phyloP scores from a whole-genome alignment of 1,140 invertebrate genomes.

The Drosophila leontia region DNA sequence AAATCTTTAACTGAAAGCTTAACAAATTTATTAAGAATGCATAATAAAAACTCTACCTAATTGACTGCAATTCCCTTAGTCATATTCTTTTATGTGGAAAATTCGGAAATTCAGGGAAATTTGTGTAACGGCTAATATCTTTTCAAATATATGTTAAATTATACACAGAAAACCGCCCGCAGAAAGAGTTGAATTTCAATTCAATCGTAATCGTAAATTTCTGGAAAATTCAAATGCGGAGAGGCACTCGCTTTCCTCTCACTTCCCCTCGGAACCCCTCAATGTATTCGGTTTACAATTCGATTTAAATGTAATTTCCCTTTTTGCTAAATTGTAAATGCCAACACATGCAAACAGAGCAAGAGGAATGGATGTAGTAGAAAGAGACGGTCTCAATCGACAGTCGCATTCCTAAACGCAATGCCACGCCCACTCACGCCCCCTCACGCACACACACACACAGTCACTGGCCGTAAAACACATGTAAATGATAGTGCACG shows the following conservation, averaged over 20 bases:
- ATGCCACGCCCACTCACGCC: constrained; percentile 46
- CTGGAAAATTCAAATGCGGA: constrained; percentile 27
- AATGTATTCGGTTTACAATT: constrained; percentile 73
- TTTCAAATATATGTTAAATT: constrained; percentile 41
- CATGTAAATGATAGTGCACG: constrained; percentile 61
- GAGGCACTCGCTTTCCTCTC: not conserved
- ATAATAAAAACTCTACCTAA: constrained; percentile 1
- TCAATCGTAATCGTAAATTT: constrained; percentile 41
- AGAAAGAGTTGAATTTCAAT: constrained; percentile 36
- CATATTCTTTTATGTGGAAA: constrained; percentile 10
- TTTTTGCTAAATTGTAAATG: constrained; percentile 71
- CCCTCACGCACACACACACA: constrained; percentile 8
- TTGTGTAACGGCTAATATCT: constrained; percentile 15
- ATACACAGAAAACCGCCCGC: constrained; percentile 26
- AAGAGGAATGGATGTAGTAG: not conserved
- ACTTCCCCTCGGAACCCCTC: not conserved
- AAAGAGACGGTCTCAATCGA: constrained; percentile 16
- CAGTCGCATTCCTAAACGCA: constrained; percentile 51
- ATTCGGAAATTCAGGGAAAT: not conserved
- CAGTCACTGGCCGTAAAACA: constrained; percentile 32
- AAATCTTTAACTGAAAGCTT: not conserved
- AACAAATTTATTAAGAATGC: not conserved
- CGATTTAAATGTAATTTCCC: constrained; percentile 81
- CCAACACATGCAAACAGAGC: constrained; percentile 24
- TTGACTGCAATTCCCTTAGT: constrained; percentile 15